These are phyloP conservation scores for Tokudaia muenninki DNA, from an alignment of 2,797 vertebrate genomes.

Conservation along the genomic window DNA sequence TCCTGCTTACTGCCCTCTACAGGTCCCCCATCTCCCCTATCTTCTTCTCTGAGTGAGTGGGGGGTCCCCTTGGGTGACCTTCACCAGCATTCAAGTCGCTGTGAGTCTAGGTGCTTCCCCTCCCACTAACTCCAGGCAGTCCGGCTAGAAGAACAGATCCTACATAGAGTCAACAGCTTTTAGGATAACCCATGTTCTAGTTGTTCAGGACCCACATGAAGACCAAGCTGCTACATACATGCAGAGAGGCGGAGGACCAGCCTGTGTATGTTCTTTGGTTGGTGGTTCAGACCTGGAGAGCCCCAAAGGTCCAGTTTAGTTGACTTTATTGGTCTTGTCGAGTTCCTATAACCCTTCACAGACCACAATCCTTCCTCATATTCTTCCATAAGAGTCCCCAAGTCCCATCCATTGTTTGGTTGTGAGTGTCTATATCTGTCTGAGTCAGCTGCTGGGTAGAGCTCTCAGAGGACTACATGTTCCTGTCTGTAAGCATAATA, in stretches of 20 bases:
- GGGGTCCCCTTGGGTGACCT: background rate
- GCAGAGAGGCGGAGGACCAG: accelerated
- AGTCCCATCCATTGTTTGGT: background rate
- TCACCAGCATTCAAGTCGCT: background rate
- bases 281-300: background rate
- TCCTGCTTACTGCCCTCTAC: background rate
- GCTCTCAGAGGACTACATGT: background rate
- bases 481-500: background rate
- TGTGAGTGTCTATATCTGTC: background rate
- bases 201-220: background rate
- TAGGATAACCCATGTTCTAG: background rate
- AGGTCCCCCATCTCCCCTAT: background rate
- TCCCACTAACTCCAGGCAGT: background rate
- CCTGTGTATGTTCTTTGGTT: background rate
- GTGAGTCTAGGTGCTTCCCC: background rate
- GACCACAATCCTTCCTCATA: background rate
- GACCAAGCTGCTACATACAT: background rate
- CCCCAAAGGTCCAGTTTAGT: background rate
- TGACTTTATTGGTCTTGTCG: background rate
- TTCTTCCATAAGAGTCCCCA: background rate
- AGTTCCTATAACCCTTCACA: background rate
- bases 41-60: background rate
- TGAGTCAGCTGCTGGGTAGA: background rate
- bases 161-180: background rate
- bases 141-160: background rate